A percentile compares a stretch with the other conserved stretches of the same genome.
phyloP scores from a whole-genome alignment of 2,888 invertebrate species.

The Sphaeridia pumilis region DNA sequence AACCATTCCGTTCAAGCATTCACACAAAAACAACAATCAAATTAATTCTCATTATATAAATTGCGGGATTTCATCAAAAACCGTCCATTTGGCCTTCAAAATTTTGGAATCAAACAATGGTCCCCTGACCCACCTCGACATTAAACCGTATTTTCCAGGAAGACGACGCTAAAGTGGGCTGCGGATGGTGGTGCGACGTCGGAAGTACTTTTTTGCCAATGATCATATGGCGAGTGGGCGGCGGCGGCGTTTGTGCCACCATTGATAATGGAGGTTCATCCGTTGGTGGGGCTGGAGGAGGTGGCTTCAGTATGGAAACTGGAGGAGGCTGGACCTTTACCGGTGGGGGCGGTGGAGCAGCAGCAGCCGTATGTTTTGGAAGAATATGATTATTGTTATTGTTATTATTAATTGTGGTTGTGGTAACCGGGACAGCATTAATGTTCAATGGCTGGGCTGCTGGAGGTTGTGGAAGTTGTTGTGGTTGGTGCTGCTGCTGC shows the following conservation, averaged over 20 bases:
- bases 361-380: neutral
- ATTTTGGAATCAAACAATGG: conserved; percentile 18
- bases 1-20: neutral
- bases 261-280: neutral
- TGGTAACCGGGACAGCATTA: neutral
- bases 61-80: neutral
- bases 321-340: conserved; percentile 23
- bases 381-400: conserved; percentile 13
- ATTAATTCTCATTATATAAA: neutral
- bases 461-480: conserved; percentile 1
- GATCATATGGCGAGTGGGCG: neutral
- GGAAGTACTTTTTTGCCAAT: conserved; percentile 7
- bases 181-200: conserved; percentile 8
- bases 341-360: conserved; percentile 3
- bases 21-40: neutral
- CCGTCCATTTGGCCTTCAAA: neutral
- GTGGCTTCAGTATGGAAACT: conserved; percentile 30
- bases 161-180: conserved; percentile 22
- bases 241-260: neutral
- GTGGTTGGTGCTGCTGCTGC: neutral
- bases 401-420: conserved; percentile 5
- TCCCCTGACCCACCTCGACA: conserved; percentile 36
- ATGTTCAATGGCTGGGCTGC: conserved; percentile 3
- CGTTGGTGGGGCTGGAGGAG: conserved; percentile 25
- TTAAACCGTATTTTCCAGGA: conserved; percentile 36